Evolutionary conservation across 2,888 invertebrate genomes (phyloP).

Genomic region (Alviniconcha strummeri): DNA sequence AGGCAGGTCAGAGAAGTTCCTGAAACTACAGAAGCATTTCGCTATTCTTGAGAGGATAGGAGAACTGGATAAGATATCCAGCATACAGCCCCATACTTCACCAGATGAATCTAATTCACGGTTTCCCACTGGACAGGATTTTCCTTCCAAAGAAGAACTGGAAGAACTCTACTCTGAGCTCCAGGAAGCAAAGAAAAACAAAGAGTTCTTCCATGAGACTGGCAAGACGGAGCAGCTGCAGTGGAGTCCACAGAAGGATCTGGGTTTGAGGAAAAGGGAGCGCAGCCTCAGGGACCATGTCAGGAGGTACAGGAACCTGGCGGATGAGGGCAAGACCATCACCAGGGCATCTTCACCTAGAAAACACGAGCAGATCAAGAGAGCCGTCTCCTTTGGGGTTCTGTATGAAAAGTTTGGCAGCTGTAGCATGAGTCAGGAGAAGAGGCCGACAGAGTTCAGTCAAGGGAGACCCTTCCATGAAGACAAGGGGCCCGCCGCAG

Average conservation of each 20-base stretch:
- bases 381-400: slow-evolving; percentile 37
- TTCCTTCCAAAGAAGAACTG: slow-evolving; percentile 80
- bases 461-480: no score
- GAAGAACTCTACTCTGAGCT: slow-evolving; percentile 85
- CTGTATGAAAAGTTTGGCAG: slow-evolving; percentile 32
- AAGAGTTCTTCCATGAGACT: slow-evolving; percentile 88
- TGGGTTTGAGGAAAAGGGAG: slow-evolving; percentile 87
- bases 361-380: slow-evolving; percentile 21
- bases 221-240: slow-evolving; percentile 83
- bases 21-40: slow-evolving; percentile 90
- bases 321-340: neutral
- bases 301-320: neutral
- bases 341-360: neutral
- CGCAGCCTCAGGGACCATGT: slow-evolving; percentile 89
- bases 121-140: neutral
- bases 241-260: slow-evolving; percentile 83
- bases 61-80: slow-evolving; percentile 73
- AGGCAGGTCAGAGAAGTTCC: slow-evolving; percentile 85
- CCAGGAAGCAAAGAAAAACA: slow-evolving; percentile 85
- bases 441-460: no score
- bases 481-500: no score
- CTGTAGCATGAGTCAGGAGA: no score
- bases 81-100: neutral
- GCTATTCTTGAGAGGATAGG: slow-evolving; percentile 88
- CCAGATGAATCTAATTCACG: neutral